phyloP scores from a whole-genome alignment of 2,888 invertebrate species.

The Epinotia bilunana region DNA sequence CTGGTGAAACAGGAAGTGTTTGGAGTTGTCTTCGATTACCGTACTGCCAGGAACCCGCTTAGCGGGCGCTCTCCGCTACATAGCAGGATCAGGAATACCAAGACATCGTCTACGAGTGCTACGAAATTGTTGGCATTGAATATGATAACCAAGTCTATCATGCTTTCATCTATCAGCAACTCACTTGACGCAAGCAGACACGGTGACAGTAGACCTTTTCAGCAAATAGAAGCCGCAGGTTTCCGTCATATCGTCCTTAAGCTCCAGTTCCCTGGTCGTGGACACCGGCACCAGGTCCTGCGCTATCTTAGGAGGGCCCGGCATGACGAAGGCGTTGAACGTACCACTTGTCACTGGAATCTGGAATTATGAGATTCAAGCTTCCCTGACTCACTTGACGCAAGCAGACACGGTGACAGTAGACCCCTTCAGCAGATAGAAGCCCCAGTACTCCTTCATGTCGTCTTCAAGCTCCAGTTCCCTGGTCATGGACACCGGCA shows the following conservation, averaged over 20 bases:
- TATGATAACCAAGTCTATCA: too few relatives aligned
- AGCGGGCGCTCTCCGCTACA: too few relatives aligned
- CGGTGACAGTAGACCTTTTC: conserved; percentile 89
- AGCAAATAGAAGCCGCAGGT: conserved; percentile 93
- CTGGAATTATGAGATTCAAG: conserved; percentile 63
- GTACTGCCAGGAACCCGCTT: too few relatives aligned
- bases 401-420: conserved; percentile 90
- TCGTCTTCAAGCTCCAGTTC: conserved; percentile 89
- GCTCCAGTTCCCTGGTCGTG: conserved; percentile 87
- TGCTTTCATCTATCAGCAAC: neutral
- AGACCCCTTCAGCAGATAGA: conserved; percentile 90
- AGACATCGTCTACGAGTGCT: too few relatives aligned
- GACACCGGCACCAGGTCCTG: conserved; percentile 85
- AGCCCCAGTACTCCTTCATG: conserved; percentile 94
- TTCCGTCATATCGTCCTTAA: conserved; percentile 92
- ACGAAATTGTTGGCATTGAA: too few relatives aligned
- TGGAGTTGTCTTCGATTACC: too few relatives aligned
- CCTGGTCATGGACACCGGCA: conserved; percentile 88
- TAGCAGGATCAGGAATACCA: too few relatives aligned
- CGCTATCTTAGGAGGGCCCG: conserved; percentile 85
- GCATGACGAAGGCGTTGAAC: conserved; percentile 90
- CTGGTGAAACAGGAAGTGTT: too few relatives aligned
- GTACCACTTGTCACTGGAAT: conserved; percentile 88
- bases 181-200: conserved; percentile 90
- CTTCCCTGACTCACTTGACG: conserved; percentile 83